These are phyloP conservation scores for Mantis religiosa DNA, from an alignment of 2,888 invertebrate species.

Conservation along the genomic window DNA sequence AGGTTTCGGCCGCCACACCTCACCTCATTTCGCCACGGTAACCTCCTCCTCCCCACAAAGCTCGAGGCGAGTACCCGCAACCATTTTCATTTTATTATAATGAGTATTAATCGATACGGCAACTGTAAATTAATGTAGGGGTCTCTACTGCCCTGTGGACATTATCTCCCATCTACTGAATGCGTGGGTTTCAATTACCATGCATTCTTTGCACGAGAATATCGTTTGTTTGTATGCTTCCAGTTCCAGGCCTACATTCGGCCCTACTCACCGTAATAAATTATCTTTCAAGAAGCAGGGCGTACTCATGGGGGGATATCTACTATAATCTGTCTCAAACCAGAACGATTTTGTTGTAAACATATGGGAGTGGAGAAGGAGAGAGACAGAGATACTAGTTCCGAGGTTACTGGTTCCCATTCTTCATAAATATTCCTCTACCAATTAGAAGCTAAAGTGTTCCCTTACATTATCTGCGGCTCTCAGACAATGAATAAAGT, in stretches of 20 bases:
- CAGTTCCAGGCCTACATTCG: neutral
- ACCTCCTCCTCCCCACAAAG: neutral
- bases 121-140: neutral
- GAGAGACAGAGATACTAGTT: no score
- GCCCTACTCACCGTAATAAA: neutral
- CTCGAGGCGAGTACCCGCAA: neutral
- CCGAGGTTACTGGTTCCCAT: no score
- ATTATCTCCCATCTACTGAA: neutral
- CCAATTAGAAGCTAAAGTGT: no score
- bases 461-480: no score
- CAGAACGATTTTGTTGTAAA: no score
- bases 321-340: no score
- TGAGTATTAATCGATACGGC: neutral
- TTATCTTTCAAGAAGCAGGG: neutral
- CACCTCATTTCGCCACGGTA: conserved; percentile 15
- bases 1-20: conserved; percentile 14
- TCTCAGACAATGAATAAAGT: no score
- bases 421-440: no score
- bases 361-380: no score
- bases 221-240: neutral
- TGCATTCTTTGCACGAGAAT: neutral
- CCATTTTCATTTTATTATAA: neutral
- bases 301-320: no score
- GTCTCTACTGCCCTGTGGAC: neutral
- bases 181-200: neutral